Evolutionary conservation across 2,888 invertebrate species (phyloP).

Genomic region (Apamea sordens): DNA sequence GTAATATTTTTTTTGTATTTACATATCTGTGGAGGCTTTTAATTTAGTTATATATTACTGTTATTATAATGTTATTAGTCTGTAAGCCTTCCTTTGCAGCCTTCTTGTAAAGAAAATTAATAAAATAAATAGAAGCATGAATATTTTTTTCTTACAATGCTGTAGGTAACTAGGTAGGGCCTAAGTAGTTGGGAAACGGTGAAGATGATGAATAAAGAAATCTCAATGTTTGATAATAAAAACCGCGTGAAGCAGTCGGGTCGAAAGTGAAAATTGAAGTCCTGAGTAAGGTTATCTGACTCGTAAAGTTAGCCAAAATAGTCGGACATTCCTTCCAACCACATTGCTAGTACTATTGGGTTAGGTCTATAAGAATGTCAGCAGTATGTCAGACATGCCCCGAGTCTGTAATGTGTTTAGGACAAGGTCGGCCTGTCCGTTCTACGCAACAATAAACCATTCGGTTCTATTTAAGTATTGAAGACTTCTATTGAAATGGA

Average conservation of each 20-base stretch:
- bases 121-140: too few relatives aligned
- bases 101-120: too few relatives aligned
- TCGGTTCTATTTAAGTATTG: slow-evolving; percentile 34
- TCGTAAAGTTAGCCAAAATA: slow-evolving; percentile 1
- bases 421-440: slow-evolving; percentile 22
- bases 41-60: too few relatives aligned
- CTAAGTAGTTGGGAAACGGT: neutral
- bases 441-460: slow-evolving; percentile 28
- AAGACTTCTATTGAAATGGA: slow-evolving; percentile 22
- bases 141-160: too few relatives aligned
- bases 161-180: too few relatives aligned
- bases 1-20: too few relatives aligned
- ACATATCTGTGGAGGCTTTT: too few relatives aligned
- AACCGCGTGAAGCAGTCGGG: neutral
- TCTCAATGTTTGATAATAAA: neutral
- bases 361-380: slow-evolving; percentile 33
- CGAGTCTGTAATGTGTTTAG: slow-evolving; percentile 46
- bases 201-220: neutral
- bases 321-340: neutral
- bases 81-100: too few relatives aligned
- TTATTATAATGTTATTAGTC: too few relatives aligned
- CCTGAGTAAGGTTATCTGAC: too few relatives aligned
- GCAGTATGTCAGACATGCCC: slow-evolving; percentile 36
- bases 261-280: neutral
- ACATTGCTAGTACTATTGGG: slow-evolving; percentile 11